Evolutionary conservation across 2,797 vertebrate species (phyloP).

Genomic region (Thaleichthys pacificus): DNA sequence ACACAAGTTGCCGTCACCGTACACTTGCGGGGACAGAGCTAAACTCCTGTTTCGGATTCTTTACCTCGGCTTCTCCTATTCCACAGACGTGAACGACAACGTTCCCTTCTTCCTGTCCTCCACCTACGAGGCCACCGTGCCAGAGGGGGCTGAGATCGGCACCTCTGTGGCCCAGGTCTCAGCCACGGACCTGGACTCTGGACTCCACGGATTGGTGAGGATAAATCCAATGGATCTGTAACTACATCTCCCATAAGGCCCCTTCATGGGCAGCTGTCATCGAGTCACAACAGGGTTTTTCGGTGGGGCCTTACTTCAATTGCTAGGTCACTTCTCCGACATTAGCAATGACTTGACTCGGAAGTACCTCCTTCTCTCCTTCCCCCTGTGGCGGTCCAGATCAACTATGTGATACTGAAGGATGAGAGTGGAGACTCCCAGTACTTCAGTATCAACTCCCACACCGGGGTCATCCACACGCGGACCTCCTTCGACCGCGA

Average conservation of each 20-base stretch:
- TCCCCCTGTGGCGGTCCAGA: constrained; percentile 42
- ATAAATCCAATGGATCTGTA: neutral
- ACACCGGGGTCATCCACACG: constrained; percentile 77
- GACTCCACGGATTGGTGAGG: constrained; percentile 82
- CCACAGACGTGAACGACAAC: constrained; percentile 89
- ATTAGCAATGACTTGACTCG: too few relatives aligned
- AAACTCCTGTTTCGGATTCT: neutral
- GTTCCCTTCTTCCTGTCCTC: constrained; percentile 88
- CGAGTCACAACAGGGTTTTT: too few relatives aligned
- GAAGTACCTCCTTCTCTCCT: neutral
- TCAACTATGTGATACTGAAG: constrained; percentile 79
- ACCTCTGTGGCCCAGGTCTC: constrained; percentile 81
- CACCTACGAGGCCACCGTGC: constrained; percentile 84
- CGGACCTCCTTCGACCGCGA: constrained; percentile 84
- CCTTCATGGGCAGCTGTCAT: neutral
- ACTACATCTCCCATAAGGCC: neutral
- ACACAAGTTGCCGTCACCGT: too few relatives aligned
- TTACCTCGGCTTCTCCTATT: neutral
- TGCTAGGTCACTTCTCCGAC: neutral
- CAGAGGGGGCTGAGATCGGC: constrained; percentile 81
- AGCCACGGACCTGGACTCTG: constrained; percentile 85
- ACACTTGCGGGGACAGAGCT: neutral
- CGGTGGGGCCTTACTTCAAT: neutral
- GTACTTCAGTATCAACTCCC: constrained; percentile 80
- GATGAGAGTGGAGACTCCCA: constrained; percentile 82